phyloP scores from a whole-genome alignment of 2,797 vertebrate genomes.

The Danio tinwini region DNA sequence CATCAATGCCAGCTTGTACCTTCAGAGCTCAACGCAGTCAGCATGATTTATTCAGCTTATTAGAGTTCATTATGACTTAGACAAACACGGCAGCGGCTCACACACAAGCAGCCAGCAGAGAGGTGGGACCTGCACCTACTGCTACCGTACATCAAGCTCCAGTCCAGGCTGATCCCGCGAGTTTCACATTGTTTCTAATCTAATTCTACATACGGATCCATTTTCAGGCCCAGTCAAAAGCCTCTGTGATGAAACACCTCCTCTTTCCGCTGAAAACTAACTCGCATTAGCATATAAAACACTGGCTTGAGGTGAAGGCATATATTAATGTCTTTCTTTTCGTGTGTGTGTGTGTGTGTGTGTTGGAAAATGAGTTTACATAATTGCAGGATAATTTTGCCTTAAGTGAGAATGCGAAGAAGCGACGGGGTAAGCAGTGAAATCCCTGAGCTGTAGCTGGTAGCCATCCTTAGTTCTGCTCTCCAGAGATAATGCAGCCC shows the following conservation, averaged over 20 bases:
- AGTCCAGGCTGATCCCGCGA: constrained; percentile 73
- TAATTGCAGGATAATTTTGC: constrained; percentile 73
- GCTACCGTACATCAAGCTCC: constrained; percentile 23
- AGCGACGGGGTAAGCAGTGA: constrained; percentile 73
- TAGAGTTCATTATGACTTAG: constrained; percentile 79
- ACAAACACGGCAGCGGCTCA: constrained; percentile 75
- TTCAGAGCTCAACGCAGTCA: constrained; percentile 71
- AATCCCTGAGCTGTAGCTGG: constrained; percentile 77
- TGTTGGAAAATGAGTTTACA: constrained; percentile 78
- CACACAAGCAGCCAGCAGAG: constrained; percentile 62
- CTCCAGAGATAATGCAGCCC: constrained; percentile 74
- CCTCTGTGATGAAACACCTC: constrained; percentile 80
- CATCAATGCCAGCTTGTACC: constrained; percentile 77
- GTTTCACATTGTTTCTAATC: constrained; percentile 80
- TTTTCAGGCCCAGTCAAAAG: constrained; percentile 83
- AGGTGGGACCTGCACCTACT: constrained; percentile 32
- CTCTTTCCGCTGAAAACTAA: constrained; percentile 80
- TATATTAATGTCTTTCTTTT: constrained; percentile 82
- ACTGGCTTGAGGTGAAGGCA: constrained; percentile 82
- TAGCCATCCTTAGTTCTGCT: constrained; percentile 73
- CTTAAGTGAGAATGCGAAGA: constrained; percentile 64
- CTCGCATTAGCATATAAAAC: constrained; percentile 82
- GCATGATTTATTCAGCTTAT: constrained; percentile 83
- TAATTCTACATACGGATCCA: constrained; percentile 83
- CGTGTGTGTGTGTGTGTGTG: constrained; percentile 52